Conservation (phyloP, 2,888 invertebrate genomes). For the Athetis lepigone region DNA sequence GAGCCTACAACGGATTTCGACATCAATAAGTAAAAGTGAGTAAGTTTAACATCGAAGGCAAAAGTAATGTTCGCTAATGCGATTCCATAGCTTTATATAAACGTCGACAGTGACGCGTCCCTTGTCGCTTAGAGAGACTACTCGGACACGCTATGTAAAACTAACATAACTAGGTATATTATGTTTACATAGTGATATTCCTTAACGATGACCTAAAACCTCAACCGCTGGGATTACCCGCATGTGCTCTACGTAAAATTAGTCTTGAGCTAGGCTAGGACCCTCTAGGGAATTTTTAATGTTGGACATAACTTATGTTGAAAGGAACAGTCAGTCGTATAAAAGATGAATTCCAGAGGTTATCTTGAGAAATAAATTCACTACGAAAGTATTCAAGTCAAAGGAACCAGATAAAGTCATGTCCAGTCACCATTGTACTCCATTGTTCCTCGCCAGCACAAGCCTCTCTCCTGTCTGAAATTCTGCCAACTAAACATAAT, state of each 20-base stretch:
- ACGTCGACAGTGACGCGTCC: conserved; percentile 48
- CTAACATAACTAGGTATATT: conserved; percentile 43
- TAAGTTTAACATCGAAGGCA: conserved; percentile 19
- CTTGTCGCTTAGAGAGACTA: conserved; percentile 32
- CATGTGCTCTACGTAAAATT: conserved; percentile 43
- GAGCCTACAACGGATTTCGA: conserved; percentile 12
- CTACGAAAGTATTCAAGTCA: conserved; percentile 18
- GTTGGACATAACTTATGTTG: conserved; percentile 23
- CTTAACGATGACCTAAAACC: conserved; percentile 45
- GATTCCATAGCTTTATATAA: conserved; percentile 47
- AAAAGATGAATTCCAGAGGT: conserved; percentile 19
- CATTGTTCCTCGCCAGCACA: conserved; percentile 34
- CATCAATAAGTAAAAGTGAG: conserved; percentile 11
- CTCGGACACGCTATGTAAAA: conserved; percentile 42
- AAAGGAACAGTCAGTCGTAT: conserved; percentile 4
- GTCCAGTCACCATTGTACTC: conserved; percentile 50
- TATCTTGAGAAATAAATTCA: conserved; percentile 24
- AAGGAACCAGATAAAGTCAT: conserved; percentile 39
- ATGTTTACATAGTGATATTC: conserved; percentile 48
- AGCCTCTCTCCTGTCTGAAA: conserved; percentile 42
- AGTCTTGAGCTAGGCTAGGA: conserved; percentile 33
- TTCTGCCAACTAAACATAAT: conserved; percentile 52
- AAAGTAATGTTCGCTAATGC: conserved; percentile 43
- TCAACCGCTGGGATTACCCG: conserved; percentile 32
- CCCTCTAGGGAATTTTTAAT: conserved; percentile 30